Evolutionary conservation across 1,140 invertebrate genomes (phyloP), one percentile per base, ranked within the genome.

Genomic region (Penaeus japonicus): DNA sequence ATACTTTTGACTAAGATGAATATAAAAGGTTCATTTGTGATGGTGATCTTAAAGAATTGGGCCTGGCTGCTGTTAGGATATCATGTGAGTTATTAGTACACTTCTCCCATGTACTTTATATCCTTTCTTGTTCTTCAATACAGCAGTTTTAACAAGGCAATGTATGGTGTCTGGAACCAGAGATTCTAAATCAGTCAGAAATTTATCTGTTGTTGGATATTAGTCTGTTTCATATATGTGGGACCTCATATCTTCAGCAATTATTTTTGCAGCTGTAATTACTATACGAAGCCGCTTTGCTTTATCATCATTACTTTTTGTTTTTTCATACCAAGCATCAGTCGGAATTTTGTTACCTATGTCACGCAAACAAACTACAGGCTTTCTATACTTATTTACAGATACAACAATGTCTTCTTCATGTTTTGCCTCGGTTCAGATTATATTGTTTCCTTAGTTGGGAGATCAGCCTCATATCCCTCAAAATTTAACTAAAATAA

Each of bases 281-380:
- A 85, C 84, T 77, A 55, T 30, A 35, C 70, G 47, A 85, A 54
- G 84, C 2, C 84, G 47, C 84, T 85, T 53, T 77, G 47, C 84
- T 27, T 85, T 55, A 35, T 85, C 83, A 77, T 32, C 65, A 54
- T 85, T 85, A 75, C 35, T 77, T 75, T 20, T 77, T 85, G 53
- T 1, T 53, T 39, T 85, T 55, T 77, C 47, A 75, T 30, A 47
- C 84, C 84, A 85, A 54, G 65, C 65, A 77, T 77, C 35, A 70
- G 84, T 75, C 65, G 77, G 65, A 75, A 85, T 85, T 75, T 85
- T 85, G 84, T 85, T 39, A 35, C 65, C 65, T 75, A 70, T 77
- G 84, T 75, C 84, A 54, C 47, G 65, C 30, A 53, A 54, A 85
- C 65, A 75, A 15, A 75, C 32, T 27, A 75, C 22, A 53, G 65